phyloP scores from a whole-genome alignment of 2,888 invertebrate species.

The Drosophila neotestacea region DNA sequence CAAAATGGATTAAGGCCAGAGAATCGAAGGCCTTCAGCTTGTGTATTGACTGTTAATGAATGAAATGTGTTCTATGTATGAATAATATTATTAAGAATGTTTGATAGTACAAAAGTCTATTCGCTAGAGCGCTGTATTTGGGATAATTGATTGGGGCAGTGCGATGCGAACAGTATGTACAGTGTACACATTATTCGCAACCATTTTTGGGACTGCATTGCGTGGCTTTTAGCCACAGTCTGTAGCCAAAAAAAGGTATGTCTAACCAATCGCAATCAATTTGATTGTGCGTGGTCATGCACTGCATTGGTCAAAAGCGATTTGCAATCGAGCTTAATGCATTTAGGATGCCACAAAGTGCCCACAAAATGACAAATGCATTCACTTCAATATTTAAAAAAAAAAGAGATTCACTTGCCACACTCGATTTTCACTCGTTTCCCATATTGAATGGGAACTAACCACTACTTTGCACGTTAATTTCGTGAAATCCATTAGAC shows the following conservation, averaged over 20 bases:
- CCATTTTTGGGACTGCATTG: slow-evolving; percentile 10
- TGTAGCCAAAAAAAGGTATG: slow-evolving; percentile 10
- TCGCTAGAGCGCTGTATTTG: not conserved
- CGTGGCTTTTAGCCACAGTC: slow-evolving; percentile 6
- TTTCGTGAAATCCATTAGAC: slow-evolving; percentile 2
- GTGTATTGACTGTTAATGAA: too few relatives aligned
- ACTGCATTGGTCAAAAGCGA: slow-evolving; percentile 35
- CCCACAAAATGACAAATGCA: slow-evolving; percentile 69
- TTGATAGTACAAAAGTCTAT: not conserved
- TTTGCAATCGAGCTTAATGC: slow-evolving; percentile 59
- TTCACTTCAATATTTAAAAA: slow-evolving; percentile 25
- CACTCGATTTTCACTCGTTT: not conserved
- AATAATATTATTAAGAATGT: not conserved
- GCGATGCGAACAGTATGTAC: slow-evolving; percentile 1
- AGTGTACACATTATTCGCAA: slow-evolving; percentile 1
- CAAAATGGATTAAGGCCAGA: too few relatives aligned
- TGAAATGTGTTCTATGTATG: too few relatives aligned
- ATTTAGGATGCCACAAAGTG: slow-evolving; percentile 65
- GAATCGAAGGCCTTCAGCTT: too few relatives aligned
- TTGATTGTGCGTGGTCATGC: slow-evolving; percentile 14
- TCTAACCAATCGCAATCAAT: slow-evolving; percentile 22
- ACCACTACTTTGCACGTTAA: slow-evolving; percentile 12
- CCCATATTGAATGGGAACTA: not conserved
- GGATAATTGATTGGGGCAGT: slow-evolving; percentile 7
- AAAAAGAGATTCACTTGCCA: slow-evolving; percentile 8